Percentiles rank a stretch among this genome's conserved stretches.
Evolutionary conservation across 2,797 vertebrate genomes (phyloP).

Genomic region (Loris lydekkerianus): DNA sequence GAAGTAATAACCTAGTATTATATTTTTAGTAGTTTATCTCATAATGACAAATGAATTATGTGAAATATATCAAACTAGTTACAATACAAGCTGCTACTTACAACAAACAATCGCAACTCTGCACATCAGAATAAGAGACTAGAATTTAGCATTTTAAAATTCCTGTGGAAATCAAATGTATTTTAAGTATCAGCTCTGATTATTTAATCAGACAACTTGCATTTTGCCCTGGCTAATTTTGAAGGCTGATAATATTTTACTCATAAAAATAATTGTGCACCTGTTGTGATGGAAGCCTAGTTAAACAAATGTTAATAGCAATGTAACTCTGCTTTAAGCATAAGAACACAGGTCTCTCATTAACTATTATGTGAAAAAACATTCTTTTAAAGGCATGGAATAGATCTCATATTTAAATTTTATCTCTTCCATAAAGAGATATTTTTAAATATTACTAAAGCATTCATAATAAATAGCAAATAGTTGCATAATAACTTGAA

Average conservation of each 20-base stretch:
- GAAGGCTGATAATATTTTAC: constrained; percentile 93
- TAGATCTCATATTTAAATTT: constrained; percentile 70
- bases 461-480: constrained; percentile 33
- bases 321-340: constrained; percentile 83
- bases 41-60: constrained; percentile 85
- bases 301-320: constrained; percentile 91
- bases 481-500: constrained; percentile 44
- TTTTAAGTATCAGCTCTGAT: constrained; percentile 91
- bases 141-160: constrained; percentile 89
- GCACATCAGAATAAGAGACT: constrained; percentile 84
- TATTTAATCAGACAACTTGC: constrained; percentile 93
- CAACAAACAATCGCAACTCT: constrained; percentile 88
- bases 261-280: constrained; percentile 92
- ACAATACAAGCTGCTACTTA: constrained; percentile 85
- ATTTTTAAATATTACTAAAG: constrained; percentile 72
- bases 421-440: constrained; percentile 58
- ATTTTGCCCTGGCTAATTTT: constrained; percentile 92
- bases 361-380: constrained; percentile 80
- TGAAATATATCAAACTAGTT: constrained; percentile 84
- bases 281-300: constrained; percentile 90
- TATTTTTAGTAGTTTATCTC: constrained; percentile 78
- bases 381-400: constrained; percentile 76
- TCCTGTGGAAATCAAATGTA: constrained; percentile 91
- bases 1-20: constrained; percentile 84
- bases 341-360: constrained; percentile 81